Base-by-base conservation (phyloP, 2,888 invertebrate species). In the Oeneis ivallda region DNA sequence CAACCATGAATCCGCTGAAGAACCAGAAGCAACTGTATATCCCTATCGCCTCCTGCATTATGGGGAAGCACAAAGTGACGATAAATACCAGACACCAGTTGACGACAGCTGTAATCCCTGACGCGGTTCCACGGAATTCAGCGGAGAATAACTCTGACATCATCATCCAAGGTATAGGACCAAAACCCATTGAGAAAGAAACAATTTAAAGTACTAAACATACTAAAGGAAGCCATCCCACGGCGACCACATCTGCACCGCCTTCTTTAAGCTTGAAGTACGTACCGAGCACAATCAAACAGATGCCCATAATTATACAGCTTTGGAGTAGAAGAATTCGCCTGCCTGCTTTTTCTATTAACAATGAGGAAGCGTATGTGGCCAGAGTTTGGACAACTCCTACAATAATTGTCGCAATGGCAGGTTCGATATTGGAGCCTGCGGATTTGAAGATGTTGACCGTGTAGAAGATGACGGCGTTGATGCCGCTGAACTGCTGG, bases 381-480 rank as follows among this genome's bases (percentile, higher is more conserved):
- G 95, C 94, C 1, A 94, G 77, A n/a, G 95, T 95, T 86, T 98
- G 97, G 0, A 97, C 96, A 0, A 94, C 86, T 0, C 96, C 96
- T 2, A 98, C 95, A 39, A 96, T 93, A 68, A 98, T 96, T n/a
- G 97, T 94, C 11, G 96, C 95, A 9, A 95, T 75, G 34, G 93
- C 92, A 0, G 96, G 93, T 67, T 93, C 79, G 65, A 96, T 84
- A 15, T 93, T 85, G 66, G 94, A 95, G 37, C 96, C 96, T 9
- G 96, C 95, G 0, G 95, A 95, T 65, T 92, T 75, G 83, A 97
- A 96, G 75, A 97, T 97, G 53, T 93, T 92, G 64, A 93, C 94
- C 0, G 96, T 95, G 80, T 96, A 97, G 86, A 97, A 96, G 72
- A 97, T 95, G 68, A 97, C 95, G 0, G 96, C 96, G 85, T 97